Conservation (phyloP, 2,113 vertebrate species). For the Mellivora capensis region DNA sequence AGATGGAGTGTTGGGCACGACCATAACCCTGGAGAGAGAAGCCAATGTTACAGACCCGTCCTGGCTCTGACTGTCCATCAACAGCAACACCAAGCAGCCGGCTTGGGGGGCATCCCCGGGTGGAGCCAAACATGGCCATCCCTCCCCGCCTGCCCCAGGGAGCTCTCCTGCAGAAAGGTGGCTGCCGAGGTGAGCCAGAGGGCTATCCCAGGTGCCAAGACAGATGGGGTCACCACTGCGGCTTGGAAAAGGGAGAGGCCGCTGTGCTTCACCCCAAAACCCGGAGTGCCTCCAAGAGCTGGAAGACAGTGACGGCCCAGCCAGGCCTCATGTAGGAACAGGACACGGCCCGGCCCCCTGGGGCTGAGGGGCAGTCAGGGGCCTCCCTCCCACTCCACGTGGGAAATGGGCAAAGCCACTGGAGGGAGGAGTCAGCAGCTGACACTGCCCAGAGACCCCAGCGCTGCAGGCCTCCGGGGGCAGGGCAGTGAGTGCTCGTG, state of each 20-base stretch:
- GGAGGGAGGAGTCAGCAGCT: background rate
- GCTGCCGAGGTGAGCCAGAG: background rate
- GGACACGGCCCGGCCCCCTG: accelerated
- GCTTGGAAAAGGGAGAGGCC: background rate
- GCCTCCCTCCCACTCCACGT: background rate
- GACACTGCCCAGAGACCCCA: no score
- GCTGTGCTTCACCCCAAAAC: background rate
- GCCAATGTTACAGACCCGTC: accelerated
- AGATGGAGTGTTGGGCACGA: constrained; percentile 88
- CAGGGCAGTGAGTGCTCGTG: background rate
- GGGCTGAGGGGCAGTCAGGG: background rate
- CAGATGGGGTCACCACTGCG: background rate
- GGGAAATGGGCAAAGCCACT: background rate
- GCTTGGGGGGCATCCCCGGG: background rate
- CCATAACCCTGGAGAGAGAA: constrained; percentile 89
- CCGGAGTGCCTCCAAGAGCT: background rate
- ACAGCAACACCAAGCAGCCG: background rate
- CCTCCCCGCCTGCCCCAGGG: background rate
- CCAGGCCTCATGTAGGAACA: background rate
- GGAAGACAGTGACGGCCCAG: no score
- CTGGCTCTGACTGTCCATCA: background rate
- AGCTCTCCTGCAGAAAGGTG: background rate
- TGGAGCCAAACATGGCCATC: background rate
- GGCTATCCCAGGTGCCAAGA: accelerated
- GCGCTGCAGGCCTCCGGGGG: background rate